Conservation (phyloP, 2,113 vertebrate genomes). For the Trematomus loennbergii region DNA sequence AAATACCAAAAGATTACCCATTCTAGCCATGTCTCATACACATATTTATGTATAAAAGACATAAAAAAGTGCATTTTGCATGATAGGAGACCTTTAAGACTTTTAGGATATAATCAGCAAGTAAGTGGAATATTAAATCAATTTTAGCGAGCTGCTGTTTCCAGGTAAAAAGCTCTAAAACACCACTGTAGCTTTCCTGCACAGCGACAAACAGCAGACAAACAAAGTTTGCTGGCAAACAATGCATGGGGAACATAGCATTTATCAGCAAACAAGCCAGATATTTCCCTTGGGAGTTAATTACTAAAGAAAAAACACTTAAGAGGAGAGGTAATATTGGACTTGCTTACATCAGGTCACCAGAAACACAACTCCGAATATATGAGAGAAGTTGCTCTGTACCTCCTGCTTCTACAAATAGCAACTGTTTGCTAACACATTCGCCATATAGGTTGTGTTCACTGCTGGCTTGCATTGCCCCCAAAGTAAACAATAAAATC, state of each 20-base stretch:
- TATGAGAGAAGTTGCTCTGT: not conserved
- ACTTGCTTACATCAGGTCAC: not conserved
- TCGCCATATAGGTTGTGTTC: not conserved
- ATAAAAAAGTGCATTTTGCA: no score
- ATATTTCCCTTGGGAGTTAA: conserved; percentile 1
- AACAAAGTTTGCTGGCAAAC: not conserved
- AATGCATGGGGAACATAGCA: not conserved
- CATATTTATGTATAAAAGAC: no score
- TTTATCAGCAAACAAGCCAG: not conserved
- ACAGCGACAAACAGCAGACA: not conserved
- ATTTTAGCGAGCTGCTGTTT: not conserved
- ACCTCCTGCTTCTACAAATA: not conserved
- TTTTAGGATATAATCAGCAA: not conserved
- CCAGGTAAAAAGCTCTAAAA: not conserved
- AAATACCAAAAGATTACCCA: no score
- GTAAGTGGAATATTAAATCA: not conserved
- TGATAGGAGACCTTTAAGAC: no score
- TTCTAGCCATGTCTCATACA: no score
- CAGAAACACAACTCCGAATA: not conserved
- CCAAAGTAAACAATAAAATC: not conserved
- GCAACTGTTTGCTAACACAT: no score
- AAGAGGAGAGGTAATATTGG: not conserved
- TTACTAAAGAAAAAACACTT: not conserved
- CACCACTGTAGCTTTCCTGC: no score
- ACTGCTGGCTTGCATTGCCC: not conserved